Evolutionary conservation across 2,797 vertebrate species (phyloP).

Genomic region (Ciconia nigra): DNA sequence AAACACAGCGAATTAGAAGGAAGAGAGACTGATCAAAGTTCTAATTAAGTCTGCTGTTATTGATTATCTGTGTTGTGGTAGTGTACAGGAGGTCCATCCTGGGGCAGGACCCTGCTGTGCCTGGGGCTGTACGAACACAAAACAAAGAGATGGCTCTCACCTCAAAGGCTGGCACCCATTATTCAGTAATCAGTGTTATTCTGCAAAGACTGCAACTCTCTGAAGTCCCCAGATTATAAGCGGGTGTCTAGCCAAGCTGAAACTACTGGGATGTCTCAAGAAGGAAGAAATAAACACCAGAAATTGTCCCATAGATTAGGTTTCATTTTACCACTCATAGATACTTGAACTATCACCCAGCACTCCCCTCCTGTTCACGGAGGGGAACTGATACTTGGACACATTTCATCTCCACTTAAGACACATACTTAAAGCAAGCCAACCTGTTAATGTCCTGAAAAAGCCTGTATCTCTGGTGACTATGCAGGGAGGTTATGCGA

Average conservation of each 20-base stretch:
- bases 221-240: not conserved
- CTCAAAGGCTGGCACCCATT: not conserved
- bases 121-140: not conserved
- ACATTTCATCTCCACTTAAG: not conserved
- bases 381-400: not conserved
- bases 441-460: not conserved
- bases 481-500: not conserved
- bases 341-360: not conserved
- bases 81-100: not conserved
- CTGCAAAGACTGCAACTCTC: not conserved
- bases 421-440: not conserved
- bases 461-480: not conserved
- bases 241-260: not conserved
- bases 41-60: conserved; percentile 49
- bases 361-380: not conserved
- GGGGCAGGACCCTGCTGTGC: conserved; percentile 14
- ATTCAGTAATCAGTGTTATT: not conserved
- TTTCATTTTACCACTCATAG: not conserved
- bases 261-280: not conserved
- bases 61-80: conserved; percentile 26
- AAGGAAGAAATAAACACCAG: not conserved
- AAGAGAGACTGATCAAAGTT: conserved; percentile 33
- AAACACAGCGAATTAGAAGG: conserved; percentile 62
- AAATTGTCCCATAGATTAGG: not conserved
- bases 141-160: not conserved